Evolutionary conservation across 2,888 invertebrate genomes (phyloP), one percentile per base, ranked within the genome.

Genomic region (Limnephilus lunatus): DNA sequence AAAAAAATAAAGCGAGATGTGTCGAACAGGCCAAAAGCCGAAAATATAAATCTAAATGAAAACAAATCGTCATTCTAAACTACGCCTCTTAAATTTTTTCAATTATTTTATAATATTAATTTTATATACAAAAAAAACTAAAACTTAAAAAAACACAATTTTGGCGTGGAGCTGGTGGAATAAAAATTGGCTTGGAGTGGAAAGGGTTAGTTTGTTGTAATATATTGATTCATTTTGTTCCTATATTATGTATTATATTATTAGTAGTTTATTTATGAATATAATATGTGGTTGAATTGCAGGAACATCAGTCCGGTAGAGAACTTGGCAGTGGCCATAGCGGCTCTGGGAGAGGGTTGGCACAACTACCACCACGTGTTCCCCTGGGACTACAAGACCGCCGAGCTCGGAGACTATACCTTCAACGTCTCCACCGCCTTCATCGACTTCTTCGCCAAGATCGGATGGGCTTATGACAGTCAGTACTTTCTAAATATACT

Each of bases 401-500:
- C 96, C 93, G 97, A 97, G 95, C 95, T 97, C 35, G 97, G 97
- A 0, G 95, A 96, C 90, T 96, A 97, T 92, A 95, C 95, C 25
- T 95, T 96, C 91, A 99, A 99, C 94, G 94, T 97, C 0, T 98
- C 98, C 0, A 98, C 98, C 0, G 96, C 96, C 0, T 97, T 98
- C 94, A 98, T 99, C 93, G 98, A 99, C 94, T 95, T 97, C 9
- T 98, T 98, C 94, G 98, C 98, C 0, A 96, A 95, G 94, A 94
- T 98, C 44, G 99, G 99, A 85, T 98, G 97, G 97, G 98, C 98
- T 1, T 98, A 97, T 94, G 98, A 98, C 94, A 95, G 98, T 95
- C 95, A 96, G 96, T 95, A 91, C 19, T 83, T 83, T 32, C 19
- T 11, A 68, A 25, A 68, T 19, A 68, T 68, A 68, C 68, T n/a